These are phyloP conservation scores for Drosophila serrata DNA, from an alignment of 1,140 invertebrate genomes.

Conservation along the genomic window DNA sequence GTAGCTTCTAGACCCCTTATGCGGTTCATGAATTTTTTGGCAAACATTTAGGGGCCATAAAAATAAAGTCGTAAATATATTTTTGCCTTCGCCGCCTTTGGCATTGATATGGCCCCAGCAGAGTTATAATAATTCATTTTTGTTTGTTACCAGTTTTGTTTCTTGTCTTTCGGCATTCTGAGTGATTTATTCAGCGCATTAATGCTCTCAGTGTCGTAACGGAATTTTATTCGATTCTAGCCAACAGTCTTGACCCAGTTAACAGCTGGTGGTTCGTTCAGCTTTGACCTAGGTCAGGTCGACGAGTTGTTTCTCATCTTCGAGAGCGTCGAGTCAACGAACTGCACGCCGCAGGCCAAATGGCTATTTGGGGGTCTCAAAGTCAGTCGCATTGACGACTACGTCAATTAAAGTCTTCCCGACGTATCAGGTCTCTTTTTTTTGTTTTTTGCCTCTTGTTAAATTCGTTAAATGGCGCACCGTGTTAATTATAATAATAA, in stretches of 20 bases:
- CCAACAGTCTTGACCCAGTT: constrained; percentile 56
- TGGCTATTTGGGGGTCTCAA: constrained; percentile 39
- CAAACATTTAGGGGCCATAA: constrained; percentile 64
- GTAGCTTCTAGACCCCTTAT: constrained; percentile 27
- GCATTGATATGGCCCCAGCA: constrained; percentile 41
- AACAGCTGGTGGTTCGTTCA: constrained; percentile 39
- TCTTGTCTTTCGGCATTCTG: constrained; percentile 43
- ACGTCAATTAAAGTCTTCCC: constrained; percentile 36
- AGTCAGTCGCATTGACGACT: constrained; percentile 35
- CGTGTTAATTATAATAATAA: constrained; percentile 78
- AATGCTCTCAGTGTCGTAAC: constrained; percentile 36
- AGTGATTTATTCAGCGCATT: constrained; percentile 36
- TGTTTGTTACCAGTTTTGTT: constrained; percentile 17
- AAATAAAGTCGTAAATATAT: constrained; percentile 44
- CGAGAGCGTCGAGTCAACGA: constrained; percentile 65
- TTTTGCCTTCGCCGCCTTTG: constrained; percentile 46
- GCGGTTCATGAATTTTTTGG: constrained; percentile 49
- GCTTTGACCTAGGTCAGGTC: constrained; percentile 73
- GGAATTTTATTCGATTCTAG: constrained; percentile 40
- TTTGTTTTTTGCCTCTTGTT: constrained; percentile 20
- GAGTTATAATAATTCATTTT: constrained; percentile 38
- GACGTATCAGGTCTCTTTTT: constrained; percentile 26
- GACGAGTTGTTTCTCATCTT: constrained; percentile 29
- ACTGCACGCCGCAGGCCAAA: constrained; percentile 42
- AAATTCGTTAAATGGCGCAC: constrained; percentile 61